Evolutionary conservation across 53 echinoderm and acorn worm species (phyloP).

Genomic region (Crossaster papposus): DNA sequence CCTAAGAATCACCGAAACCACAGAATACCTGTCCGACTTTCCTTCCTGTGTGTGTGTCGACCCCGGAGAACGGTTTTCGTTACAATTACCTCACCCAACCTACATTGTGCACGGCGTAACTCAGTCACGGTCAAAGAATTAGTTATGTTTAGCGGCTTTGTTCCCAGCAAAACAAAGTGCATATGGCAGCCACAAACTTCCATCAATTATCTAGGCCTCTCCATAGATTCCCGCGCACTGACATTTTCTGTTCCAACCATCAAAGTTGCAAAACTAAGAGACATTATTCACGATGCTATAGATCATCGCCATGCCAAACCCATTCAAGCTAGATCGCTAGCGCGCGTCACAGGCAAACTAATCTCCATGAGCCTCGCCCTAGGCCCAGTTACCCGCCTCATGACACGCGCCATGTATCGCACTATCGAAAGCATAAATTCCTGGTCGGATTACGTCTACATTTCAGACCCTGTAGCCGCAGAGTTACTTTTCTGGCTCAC

Average conservation of each 20-base stretch:
- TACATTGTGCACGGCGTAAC: neutral
- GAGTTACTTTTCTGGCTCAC: too few species aligned
- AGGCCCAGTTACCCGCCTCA: too few species aligned
- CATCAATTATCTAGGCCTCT: conserved; percentile 24
- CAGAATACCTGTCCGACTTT: too few species aligned
- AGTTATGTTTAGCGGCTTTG: neutral
- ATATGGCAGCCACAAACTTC: conserved; percentile 25
- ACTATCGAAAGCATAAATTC: conserved; percentile 33
- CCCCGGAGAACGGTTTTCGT: too few species aligned
- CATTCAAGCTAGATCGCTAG: too few species aligned
- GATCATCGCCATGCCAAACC: neutral
- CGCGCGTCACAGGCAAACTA: too few species aligned
- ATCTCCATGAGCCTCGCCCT: too few species aligned
- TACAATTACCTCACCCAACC: neutral
- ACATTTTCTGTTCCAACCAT: conserved; percentile 12
- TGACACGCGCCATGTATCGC: too few species aligned
- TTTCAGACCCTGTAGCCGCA: too few species aligned
- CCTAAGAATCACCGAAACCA: too few species aligned
- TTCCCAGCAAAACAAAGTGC: conserved; percentile 44
- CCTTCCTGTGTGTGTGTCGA: too few species aligned
- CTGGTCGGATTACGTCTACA: too few species aligned
- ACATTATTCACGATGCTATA: neutral
- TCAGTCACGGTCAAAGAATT: neutral
- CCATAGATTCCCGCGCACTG: conserved; percentile 12
- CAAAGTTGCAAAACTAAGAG: conserved; percentile 39